A percentile compares a stretch with the other conserved stretches of the same genome.
phyloP scores from a whole-genome alignment of 2,113 vertebrate genomes.

The Apus apus region DNA sequence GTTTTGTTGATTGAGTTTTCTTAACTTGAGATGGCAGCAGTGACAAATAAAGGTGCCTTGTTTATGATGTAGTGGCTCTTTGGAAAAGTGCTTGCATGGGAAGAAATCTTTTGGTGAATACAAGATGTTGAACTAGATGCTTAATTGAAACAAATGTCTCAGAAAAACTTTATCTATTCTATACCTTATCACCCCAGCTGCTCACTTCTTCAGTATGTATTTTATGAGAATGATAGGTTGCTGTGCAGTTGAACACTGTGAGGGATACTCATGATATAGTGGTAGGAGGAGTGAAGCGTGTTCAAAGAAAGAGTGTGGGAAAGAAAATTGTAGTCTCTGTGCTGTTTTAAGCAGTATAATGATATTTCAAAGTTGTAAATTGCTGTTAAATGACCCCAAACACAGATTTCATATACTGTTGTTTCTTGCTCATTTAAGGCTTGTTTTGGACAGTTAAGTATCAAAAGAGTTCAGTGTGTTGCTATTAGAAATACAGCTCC shows the following conservation, averaged over 20 bases:
- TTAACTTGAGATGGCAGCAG: background rate
- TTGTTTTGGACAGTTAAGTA: background rate
- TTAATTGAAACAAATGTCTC: background rate
- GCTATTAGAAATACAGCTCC: background rate
- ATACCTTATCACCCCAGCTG: background rate
- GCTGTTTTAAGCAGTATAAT: background rate
- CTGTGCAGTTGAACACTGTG: accelerated
- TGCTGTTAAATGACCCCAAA: background rate
- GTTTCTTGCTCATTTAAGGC: background rate
- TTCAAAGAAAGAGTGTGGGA: background rate
- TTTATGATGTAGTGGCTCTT: accelerated
- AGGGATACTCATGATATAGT: background rate
- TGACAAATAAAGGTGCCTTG: background rate
- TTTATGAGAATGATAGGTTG: background rate
- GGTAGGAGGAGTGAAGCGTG: background rate
- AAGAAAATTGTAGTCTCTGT: background rate
- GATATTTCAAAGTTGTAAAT: background rate
- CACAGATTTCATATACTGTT: background rate
- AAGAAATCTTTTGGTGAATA: background rate
- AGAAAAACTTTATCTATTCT: background rate
- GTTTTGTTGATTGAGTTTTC: background rate
- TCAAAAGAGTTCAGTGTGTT: background rate
- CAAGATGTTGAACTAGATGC: background rate
- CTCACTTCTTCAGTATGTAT: background rate
- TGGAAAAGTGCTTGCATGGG: background rate